Base-by-base conservation (phyloP, 2,797 vertebrate species). In the Lemur catta region DNA sequence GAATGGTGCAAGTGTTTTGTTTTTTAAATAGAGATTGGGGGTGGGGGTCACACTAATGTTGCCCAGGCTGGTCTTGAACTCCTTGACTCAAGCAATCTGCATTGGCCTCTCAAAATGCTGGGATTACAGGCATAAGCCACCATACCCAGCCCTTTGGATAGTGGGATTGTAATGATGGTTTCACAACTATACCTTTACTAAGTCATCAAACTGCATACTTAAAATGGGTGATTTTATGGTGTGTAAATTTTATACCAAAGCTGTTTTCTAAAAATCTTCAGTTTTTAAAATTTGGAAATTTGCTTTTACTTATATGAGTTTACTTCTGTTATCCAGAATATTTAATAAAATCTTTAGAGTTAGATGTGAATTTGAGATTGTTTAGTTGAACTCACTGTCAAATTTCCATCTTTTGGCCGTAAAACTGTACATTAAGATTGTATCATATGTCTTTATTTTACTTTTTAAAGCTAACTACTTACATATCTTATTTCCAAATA, bases 351-450 rank as follows among this genome's bases (percentile, higher is more conserved):
- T 63, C 33, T 94, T 93, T 78, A 93, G 35, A 89, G 13, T 80
- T 89, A 84, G 41, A 65, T 91, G 7, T 87, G 61, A 93, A 79
- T 88, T 95, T 91, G 61, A 94, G 43, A 92, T 96, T 78, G 67
- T 76, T 91, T 65, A 22, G 18, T 95, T 95, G 76, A 55, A 17
- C 33, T 96, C 43, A 76, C 30, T 72, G 79, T 22, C 15, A 28
- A 20, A 57, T 91, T 76, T 95, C 33, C 63, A 57, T 87, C 33
- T 88, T 94, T 81, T 61, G 26, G 35, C 55, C 9, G 7, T 71
- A 81, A 88, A 96, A 72, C 22, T 91, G 55, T 76, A 35, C 17
- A 17, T 91, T 93, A 88, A 43, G 61, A 76, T 63, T 50, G 17
- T n/a, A 89, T 91, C 6, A 4, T 75, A 41, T 71, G 38, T 74